Evolutionary conservation across 2,797 vertebrate genomes (phyloP), one percentile per base, ranked within the genome.

Genomic region (Chromis chromis): DNA sequence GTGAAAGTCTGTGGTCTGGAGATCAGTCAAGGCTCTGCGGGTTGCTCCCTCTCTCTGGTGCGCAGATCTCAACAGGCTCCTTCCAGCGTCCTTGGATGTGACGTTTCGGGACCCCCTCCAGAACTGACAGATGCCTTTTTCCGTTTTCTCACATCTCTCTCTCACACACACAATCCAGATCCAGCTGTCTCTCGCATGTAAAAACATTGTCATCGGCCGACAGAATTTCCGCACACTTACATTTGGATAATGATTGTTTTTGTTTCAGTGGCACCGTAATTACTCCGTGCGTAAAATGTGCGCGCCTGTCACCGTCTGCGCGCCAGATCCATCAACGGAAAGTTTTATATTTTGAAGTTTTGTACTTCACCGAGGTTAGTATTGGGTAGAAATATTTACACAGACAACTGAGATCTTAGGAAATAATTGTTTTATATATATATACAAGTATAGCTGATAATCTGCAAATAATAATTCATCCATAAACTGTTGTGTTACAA

Each of bases 71-170:
- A 70, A 48, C 56, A 27, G 48, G 46, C 82, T 79, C 70, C 78
- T 60, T 78, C 42, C 77, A 74, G 75, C 44, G 65, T 64, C 63
- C 33, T 69, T 74, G 74, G 59, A 64, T 76, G 81, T 89, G 89
- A 91, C 91, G 92, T 88, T 76, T 81, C 46, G 21, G 78, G 74
- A 75, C 59, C 52, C 82, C 74, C 76, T 79, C 85, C 83, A 71
- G 60, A 14, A 46, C 70, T 56, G 57, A 87, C 76, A 63, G 55
- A 85, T 40, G 55, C 70, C 9, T 21, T 59, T 70, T 57, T 57
- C 28, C 19, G 10, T 64, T 62, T 61, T 52, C 40, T 31, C 49
- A 67, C 6, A 73, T 69, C 27, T 14, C 21, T 27, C 27, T 28
- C 28, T 28, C 4, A 28, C 42, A 49, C 46, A 21, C n/a, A 49